Evolutionary conservation across 1,140 invertebrate species (phyloP).

Genomic region (Harpegnathos saltator): DNA sequence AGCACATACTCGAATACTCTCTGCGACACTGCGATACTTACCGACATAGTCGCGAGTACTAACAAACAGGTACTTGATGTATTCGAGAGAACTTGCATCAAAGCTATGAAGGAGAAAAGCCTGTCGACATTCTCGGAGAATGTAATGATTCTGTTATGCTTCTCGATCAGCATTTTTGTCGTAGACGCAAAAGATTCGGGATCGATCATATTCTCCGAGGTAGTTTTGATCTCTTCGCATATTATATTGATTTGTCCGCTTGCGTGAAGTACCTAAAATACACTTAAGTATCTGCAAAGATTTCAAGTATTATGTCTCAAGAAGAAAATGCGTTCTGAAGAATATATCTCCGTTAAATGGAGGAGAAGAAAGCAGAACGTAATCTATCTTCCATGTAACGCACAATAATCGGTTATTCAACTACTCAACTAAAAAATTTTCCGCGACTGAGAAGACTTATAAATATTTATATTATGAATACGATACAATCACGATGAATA

Average conservation of each 20-base stretch:
- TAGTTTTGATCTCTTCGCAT: constrained; percentile 4
- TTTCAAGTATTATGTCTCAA: neutral
- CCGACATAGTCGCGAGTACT: constrained; percentile 29
- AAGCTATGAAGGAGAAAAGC: constrained; percentile 27
- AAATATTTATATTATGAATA: too few species aligned
- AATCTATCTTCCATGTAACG: too few species aligned
- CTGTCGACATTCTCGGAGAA: constrained; percentile 30
- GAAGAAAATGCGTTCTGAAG: neutral
- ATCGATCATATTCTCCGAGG: neutral
- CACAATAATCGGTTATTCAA: too few species aligned
- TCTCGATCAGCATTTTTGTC: neutral
- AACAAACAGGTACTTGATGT: constrained; percentile 40
- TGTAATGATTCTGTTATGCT: constrained; percentile 36
- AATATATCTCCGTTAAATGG: too few species aligned
- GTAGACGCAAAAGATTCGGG: neutral
- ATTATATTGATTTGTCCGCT: constrained; percentile 63
- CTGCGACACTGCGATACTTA: too few species aligned
- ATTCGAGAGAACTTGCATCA: constrained; percentile 51
- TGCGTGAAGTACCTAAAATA: constrained; percentile 58
- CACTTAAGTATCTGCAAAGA: neutral
- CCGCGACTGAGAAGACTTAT: too few species aligned
- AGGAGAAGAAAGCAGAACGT: too few species aligned
- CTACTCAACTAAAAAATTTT: too few species aligned
- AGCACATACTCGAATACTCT: neutral
- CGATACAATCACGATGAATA: too few species aligned